A percentile compares a stretch with the other conserved stretches of the same genome.
These are phyloP conservation scores for Ophonus ardosiacus DNA, from an alignment of 2,888 invertebrate species.

Conservation along the genomic window DNA sequence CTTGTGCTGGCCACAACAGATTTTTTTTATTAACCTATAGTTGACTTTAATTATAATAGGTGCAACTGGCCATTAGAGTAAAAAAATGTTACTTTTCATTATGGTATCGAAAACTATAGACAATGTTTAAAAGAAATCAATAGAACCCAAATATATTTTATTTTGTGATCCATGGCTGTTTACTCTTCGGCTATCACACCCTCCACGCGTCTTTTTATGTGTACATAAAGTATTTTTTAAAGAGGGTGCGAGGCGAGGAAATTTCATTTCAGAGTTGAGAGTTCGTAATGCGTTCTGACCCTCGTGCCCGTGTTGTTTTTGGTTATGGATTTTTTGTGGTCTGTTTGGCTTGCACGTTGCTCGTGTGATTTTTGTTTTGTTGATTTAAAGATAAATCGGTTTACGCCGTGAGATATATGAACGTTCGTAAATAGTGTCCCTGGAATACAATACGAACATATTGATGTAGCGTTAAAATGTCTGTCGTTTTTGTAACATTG, in stretches of 20 bases:
- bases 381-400: constrained; percentile 40
- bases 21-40: no score
- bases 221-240: constrained; percentile 57
- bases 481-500: constrained; percentile 5
- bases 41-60: no score
- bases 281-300: constrained; percentile 40
- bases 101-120: neutral
- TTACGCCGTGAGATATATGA: constrained; percentile 16
- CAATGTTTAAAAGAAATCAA: neutral
- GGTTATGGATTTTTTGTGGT: constrained; percentile 37
- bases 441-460: constrained; percentile 9
- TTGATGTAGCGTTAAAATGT: constrained; percentile 19
- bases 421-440: constrained; percentile 4
- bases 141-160: neutral
- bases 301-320: constrained; percentile 33
- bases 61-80: no score
- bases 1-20: no score
- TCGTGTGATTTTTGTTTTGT: constrained; percentile 41
- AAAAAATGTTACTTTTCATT: no score
- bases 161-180: neutral
- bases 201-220: constrained; percentile 26
- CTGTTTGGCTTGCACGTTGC: constrained; percentile 20
- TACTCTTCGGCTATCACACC: neutral
- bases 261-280: constrained; percentile 31
- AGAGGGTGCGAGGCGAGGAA: constrained; percentile 36